phyloP scores from a whole-genome alignment of 2,113 vertebrate species.

The Sorex fumeus region DNA sequence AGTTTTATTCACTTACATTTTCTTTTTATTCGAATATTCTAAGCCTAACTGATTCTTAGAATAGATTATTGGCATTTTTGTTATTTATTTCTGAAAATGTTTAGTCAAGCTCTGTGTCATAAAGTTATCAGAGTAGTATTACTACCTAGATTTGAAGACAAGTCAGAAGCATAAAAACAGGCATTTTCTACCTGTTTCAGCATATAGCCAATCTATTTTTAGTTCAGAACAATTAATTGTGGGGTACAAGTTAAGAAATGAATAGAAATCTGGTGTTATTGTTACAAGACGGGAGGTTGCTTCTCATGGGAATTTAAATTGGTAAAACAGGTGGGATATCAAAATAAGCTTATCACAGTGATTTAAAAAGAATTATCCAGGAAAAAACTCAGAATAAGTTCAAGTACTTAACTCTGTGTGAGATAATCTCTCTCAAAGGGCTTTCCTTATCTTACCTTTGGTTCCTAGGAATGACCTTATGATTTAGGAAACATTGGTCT shows the following conservation, averaged over 20 bases:
- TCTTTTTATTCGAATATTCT: too few species aligned
- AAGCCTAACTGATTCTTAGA: background rate
- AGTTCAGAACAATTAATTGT: background rate
- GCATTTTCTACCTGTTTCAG: background rate
- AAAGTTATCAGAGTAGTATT: background rate
- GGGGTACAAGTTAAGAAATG: background rate
- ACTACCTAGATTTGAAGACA: background rate
- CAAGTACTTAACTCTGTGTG: background rate
- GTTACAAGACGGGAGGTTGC: background rate
- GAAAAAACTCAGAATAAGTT: background rate
- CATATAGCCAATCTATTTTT: background rate
- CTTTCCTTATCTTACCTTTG: background rate
- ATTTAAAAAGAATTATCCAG: slow-evolving; percentile 46
- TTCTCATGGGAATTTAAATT: slow-evolving; percentile 48
- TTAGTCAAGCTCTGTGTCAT: background rate
- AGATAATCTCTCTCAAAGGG: background rate
- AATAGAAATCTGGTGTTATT: background rate
- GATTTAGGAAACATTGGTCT: background rate
- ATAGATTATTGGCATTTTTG: background rate
- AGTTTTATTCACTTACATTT: background rate
- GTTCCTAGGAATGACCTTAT: background rate
- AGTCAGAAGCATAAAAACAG: background rate
- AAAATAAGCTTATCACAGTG: slow-evolving; percentile 34
- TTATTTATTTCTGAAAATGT: background rate
- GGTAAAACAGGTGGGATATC: background rate